A percentile compares a stretch with the other conserved stretches of the same genome.
phyloP scores from a whole-genome alignment of 1,140 invertebrate genomes.

The Mycetomoellerius zeteki region DNA sequence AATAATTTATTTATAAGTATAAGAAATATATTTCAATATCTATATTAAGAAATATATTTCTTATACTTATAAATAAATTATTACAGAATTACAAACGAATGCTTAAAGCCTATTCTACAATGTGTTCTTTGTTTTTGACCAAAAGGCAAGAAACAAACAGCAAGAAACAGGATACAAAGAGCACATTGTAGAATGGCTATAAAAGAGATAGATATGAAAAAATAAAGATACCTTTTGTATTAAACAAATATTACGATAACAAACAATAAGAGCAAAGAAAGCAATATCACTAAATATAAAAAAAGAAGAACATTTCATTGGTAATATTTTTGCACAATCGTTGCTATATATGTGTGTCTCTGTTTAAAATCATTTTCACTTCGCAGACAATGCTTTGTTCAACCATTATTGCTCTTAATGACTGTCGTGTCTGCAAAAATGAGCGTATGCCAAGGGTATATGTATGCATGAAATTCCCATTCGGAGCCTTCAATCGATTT shows the following conservation, averaged over 20 bases:
- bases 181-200: too few relatives aligned
- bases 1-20: too few relatives aligned
- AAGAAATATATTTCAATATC: not conserved
- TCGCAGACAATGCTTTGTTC: conserved; percentile 66
- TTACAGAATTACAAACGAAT: not conserved
- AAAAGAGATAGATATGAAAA: not conserved
- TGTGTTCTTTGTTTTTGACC: too few relatives aligned
- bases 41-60: too few relatives aligned
- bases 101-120: too few relatives aligned
- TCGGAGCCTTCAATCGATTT: conserved; percentile 53
- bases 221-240: not conserved
- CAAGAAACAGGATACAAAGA: too few relatives aligned
- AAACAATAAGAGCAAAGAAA: not conserved
- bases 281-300: not conserved
- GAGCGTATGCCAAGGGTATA: not conserved
- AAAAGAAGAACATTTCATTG: not conserved
- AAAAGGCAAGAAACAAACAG: too few relatives aligned
- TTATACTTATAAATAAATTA: not conserved
- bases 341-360: conserved; percentile 59
- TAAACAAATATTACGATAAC: not conserved
- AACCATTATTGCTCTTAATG: conserved; percentile 79
- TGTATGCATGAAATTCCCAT: conserved; percentile 25
- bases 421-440: conserved; percentile 66
- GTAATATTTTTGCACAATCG: conserved; percentile 70
- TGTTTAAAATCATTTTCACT: conserved; percentile 76